phyloP scores from a whole-genome alignment of 1,140 invertebrate genomes.

The Zaprionus africanus region DNA sequence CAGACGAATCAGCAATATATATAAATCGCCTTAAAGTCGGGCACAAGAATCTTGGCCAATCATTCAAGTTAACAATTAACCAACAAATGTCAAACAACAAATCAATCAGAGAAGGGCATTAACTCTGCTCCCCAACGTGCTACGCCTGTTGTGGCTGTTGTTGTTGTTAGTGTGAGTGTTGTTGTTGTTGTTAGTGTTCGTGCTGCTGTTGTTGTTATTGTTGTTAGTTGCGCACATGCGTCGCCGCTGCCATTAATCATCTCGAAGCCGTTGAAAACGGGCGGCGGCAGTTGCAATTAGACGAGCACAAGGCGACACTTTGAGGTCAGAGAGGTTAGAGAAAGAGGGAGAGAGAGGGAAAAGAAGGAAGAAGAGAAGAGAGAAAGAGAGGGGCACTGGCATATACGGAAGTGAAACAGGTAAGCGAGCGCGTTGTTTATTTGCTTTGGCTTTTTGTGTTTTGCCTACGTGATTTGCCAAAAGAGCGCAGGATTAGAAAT shows the following conservation, averaged over 20 bases:
- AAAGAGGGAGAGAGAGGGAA: constrained; percentile 30
- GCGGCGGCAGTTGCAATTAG: constrained; percentile 54
- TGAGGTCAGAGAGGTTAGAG: constrained; percentile 13
- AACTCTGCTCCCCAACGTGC: constrained; percentile 53
- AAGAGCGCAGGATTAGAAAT: constrained; percentile 57
- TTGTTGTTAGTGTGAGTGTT: background rate
- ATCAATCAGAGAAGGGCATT: constrained; percentile 71
- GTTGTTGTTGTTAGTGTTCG: constrained; percentile 8
- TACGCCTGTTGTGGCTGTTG: background rate
- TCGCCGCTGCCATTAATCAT: constrained; percentile 68
- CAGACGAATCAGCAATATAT: constrained; percentile 26
- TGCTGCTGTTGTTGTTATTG: constrained; percentile 21
- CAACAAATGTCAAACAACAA: constrained; percentile 60
- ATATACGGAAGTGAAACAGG: constrained; percentile 1
- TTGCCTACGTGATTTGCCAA: constrained; percentile 71
- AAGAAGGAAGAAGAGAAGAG: background rate
- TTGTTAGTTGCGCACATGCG: constrained; percentile 24
- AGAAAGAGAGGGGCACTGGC: background rate
- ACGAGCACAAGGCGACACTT: constrained; percentile 34
- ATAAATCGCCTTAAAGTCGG: constrained; percentile 66
- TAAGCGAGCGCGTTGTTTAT: constrained; percentile 28
- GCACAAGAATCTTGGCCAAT: constrained; percentile 63
- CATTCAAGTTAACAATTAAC: constrained; percentile 77
- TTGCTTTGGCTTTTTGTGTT: constrained; percentile 32
- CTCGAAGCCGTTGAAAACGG: constrained; percentile 22